These are phyloP conservation scores for Caenorhabditis sulstoni DNA, from an alignment of 2,888 invertebrate genomes.

Conservation along the genomic window DNA sequence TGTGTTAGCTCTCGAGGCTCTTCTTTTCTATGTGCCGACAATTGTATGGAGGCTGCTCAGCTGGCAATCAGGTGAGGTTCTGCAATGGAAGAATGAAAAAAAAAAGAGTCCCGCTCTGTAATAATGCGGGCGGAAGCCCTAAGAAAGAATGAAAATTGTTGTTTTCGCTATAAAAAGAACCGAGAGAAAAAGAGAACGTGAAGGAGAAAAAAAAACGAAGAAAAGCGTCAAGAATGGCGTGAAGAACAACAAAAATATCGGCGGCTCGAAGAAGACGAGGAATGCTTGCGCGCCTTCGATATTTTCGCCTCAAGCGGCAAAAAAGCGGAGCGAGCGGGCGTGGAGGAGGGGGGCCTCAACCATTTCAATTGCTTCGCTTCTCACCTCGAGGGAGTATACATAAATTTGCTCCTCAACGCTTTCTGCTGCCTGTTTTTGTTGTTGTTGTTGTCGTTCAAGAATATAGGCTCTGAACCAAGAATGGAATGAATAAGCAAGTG, in stretches of 20 bases:
- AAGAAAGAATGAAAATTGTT: no score
- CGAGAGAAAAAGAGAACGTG: slow-evolving; percentile 9
- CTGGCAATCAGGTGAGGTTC: slow-evolving; percentile 79
- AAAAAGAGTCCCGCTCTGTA: slow-evolving; percentile 17
- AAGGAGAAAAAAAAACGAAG: not conserved
- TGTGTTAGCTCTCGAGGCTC: slow-evolving; percentile 80
- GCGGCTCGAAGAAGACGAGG: not conserved
- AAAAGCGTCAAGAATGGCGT: slow-evolving; percentile 44
- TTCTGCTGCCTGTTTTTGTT: no score
- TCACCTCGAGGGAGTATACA: slow-evolving; percentile 58
- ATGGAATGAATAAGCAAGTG: slow-evolving; percentile 4
- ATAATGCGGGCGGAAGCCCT: no score
- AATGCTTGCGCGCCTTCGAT: no score
- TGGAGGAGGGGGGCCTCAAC: slow-evolving; percentile 16
- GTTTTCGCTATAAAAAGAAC: no score
- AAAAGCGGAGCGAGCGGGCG: not conserved
- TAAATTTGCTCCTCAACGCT: slow-evolving; percentile 24
- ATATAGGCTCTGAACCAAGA: not conserved
- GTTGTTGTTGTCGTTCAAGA: slow-evolving; percentile 36
- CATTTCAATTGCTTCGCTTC: slow-evolving; percentile 45
- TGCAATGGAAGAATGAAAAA: not conserved
- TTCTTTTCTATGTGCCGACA: slow-evolving; percentile 80
- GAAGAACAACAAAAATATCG: slow-evolving; percentile 55
- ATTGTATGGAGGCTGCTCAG: slow-evolving; percentile 81
- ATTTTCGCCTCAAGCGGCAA: slow-evolving; percentile 32